These are phyloP conservation scores for Rutpela maculata DNA, from an alignment of 2,888 invertebrate genomes.

Conservation along the genomic window DNA sequence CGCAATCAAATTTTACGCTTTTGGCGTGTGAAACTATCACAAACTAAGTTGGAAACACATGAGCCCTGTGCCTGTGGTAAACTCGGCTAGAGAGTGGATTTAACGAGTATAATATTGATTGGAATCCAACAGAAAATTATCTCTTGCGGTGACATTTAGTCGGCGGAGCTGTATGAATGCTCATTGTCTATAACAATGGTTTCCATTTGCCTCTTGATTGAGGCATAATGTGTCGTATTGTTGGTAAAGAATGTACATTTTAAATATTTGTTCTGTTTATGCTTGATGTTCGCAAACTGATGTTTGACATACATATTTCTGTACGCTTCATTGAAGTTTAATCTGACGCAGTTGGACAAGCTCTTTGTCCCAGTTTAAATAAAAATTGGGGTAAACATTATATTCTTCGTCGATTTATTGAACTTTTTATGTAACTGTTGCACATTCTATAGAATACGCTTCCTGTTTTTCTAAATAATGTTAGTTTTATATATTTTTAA, in stretches of 20 bases:
- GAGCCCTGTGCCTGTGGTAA: background rate
- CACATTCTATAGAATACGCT: too few relatives aligned
- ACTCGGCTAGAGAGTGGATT: background rate
- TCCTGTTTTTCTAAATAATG: too few relatives aligned
- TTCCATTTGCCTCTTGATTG: conserved; percentile 11
- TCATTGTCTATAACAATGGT: conserved; percentile 17
- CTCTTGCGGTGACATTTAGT: background rate
- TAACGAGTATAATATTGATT: conserved; percentile 5
- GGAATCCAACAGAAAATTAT: conserved; percentile 23
- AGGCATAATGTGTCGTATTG: background rate
- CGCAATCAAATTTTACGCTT: conserved; percentile 18
- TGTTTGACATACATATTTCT: background rate
- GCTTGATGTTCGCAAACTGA: background rate
- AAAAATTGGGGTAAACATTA: too few relatives aligned
- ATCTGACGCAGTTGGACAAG: background rate
- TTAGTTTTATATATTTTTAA: too few relatives aligned
- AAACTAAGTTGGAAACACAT: conserved; percentile 14
- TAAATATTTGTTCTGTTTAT: background rate
- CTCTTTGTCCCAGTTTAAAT: too few relatives aligned
- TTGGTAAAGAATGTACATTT: background rate
- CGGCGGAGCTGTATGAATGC: conserved; percentile 5
- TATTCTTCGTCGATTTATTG: too few relatives aligned
- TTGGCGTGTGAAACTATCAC: conserved; percentile 6
- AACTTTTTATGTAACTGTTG: too few relatives aligned
- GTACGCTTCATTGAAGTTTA: background rate